Base-by-base conservation (phyloP, 2,888 invertebrate species). In the Ptychoptera contaminata region DNA sequence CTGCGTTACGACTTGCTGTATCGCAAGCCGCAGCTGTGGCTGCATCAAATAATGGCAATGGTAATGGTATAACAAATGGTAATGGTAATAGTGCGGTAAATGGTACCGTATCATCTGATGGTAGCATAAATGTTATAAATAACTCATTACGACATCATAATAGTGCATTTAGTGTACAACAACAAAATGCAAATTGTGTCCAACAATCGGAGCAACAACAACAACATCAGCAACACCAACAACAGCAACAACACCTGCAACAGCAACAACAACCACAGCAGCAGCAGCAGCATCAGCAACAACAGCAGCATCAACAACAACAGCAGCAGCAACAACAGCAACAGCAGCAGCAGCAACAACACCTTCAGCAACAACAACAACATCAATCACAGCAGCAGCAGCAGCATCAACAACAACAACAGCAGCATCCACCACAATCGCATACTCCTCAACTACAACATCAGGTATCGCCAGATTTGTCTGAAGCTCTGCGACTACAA, bases 1-100 rank as follows among this genome's bases (percentile, higher is more conserved):
- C 86, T 1, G 82, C 82, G 7, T 69, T 90, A 34, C 72, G 88
- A 55, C 63, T 88, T 47, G 88, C 87, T 32, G 87, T 87, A 51
- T 76, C 77, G 8, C 82, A 82, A 57, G 79, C 78, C 1, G 73
- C 74, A 0, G 73, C 73, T 0, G 73, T 71, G 2, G 72, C 69
- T 42, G 69, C 67, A 8, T 56, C 56, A 14, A 54, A 52, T 49
- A 54, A 53, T 48, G 50, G 50, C 40, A 40, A 23, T 23, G 23
- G 23, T 23, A 23, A 3, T 23, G 23, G n/a, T n/a, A n/a, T n/a
- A n/a, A n/a, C 23, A 5, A 23, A 7, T 23, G 23, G 7, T 7
- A 23, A 23, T 23, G 23, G 23, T 7, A 23, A 23, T 23, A 7
- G 23, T 23, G 23, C n/a, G n/a, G n/a, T n/a, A n/a, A n/a, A 7